phyloP scores from a whole-genome alignment of 30 jellyfish, hydroid and myxozoan genomes.

The Clytia hemisphaerica region DNA sequence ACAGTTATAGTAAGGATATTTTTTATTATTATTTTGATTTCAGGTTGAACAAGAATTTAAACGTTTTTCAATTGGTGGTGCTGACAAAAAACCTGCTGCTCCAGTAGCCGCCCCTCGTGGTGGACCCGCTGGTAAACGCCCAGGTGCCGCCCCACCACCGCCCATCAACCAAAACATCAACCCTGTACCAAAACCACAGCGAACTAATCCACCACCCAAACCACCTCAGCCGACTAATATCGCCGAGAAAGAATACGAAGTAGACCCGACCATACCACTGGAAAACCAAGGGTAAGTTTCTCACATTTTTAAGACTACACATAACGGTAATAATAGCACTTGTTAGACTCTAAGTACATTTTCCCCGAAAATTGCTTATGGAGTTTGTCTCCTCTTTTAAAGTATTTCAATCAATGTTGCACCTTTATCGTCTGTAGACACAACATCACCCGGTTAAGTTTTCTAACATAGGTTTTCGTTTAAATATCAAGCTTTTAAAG shows the following conservation, averaged over 20 bases:
- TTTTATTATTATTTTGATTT: too few species aligned
- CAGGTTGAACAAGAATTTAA: slow-evolving; percentile 28
- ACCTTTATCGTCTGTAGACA: too few species aligned
- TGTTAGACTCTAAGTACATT: too few species aligned
- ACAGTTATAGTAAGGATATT: too few species aligned
- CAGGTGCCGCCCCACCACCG: slow-evolving; percentile 17
- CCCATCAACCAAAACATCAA: neutral
- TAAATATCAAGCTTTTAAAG: too few species aligned
- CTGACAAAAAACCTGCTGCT: neutral
- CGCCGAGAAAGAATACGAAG: slow-evolving; percentile 41
- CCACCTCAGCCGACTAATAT: neutral
- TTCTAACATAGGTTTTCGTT: too few species aligned
- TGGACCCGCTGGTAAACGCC: slow-evolving; percentile 10
- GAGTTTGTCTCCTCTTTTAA: too few species aligned
- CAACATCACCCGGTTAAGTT: too few species aligned
- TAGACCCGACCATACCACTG: slow-evolving; percentile 80
- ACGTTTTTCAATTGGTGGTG: slow-evolving; percentile 21
- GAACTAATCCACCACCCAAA: neutral
- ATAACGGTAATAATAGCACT: neutral
- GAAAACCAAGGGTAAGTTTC: slow-evolving; percentile 71
- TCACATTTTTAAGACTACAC: too few species aligned
- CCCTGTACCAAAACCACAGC: slow-evolving; percentile 33
- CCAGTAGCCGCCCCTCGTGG: neutral
- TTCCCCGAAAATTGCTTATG: too few species aligned
- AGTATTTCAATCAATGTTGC: too few species aligned